phyloP scores from a whole-genome alignment of 1,140 invertebrate species.

The Eupeodes corollae region DNA sequence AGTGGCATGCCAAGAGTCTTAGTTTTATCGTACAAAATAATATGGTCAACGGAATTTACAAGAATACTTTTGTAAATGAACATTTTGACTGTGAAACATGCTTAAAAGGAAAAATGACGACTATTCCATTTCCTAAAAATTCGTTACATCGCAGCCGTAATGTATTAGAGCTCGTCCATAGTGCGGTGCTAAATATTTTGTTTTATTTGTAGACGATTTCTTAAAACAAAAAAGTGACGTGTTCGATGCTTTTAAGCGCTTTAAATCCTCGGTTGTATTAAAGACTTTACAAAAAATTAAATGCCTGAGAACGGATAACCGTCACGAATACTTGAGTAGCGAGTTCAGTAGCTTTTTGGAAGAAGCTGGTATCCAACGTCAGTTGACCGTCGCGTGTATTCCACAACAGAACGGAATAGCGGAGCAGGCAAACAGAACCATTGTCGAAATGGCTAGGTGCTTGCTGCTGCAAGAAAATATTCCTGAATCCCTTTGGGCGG shows the following conservation, averaged over 20 bases:
- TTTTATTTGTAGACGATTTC: no score
- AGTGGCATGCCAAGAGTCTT: no score
- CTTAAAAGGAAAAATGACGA: no score
- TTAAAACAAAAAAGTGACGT: no score
- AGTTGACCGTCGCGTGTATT: constrained; percentile 18
- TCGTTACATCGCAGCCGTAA: no score
- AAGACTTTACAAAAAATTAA: constrained; percentile 13
- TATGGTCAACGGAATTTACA: no score
- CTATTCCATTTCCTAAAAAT: no score
- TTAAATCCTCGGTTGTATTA: constrained; percentile 5
- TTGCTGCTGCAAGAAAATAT: neutral
- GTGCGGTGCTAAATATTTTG: no score
- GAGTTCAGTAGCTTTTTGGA: constrained; percentile 7
- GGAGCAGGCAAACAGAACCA: constrained; percentile 9
- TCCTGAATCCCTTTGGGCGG: constrained; percentile 18
- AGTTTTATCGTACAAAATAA: no score
- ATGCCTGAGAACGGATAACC: constrained; percentile 16
- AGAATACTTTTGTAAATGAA: no score
- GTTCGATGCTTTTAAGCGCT: neutral
- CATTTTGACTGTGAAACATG: no score
- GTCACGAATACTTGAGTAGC: constrained; percentile 13
- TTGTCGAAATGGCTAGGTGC: neutral
- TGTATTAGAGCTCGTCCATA: no score
- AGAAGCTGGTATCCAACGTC: constrained; percentile 12
- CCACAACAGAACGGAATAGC: constrained; percentile 29